A percentile compares a stretch with the other conserved stretches of the same genome.
phyloP scores from a whole-genome alignment of 2,888 invertebrate genomes.

The Sinopyrophorus schimmeli region DNA sequence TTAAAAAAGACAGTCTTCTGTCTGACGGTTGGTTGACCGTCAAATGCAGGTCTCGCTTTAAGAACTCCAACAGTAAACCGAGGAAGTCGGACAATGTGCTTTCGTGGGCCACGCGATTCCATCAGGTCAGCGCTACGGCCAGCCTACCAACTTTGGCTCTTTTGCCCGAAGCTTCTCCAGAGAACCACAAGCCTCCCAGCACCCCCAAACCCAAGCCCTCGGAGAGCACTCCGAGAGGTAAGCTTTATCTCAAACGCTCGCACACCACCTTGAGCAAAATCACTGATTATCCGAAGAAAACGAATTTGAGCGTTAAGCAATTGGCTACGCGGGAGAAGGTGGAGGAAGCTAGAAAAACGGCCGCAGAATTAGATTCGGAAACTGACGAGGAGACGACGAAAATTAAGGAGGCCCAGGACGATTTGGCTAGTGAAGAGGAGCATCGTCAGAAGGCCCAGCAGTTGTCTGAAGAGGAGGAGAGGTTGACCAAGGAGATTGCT shows the following conservation, averaged over 20 bases:
- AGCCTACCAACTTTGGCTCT: constrained; percentile 74
- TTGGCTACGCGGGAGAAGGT: constrained; percentile 55
- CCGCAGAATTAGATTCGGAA: constrained; percentile 65
- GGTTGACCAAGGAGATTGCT: constrained; percentile 73
- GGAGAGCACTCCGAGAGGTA: constrained; percentile 19
- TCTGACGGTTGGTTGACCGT: constrained; percentile 89
- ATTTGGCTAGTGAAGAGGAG: constrained; percentile 62
- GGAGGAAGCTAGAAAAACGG: constrained; percentile 61
- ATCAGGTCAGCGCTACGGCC: constrained; percentile 81
- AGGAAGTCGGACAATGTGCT: constrained; percentile 55
- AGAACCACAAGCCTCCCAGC: neutral
- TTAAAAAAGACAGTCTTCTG: constrained; percentile 47
- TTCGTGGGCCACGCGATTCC: constrained; percentile 73
- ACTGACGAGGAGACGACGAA: constrained; percentile 62
- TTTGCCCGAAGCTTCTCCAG: constrained; percentile 46
- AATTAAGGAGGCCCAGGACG: constrained; percentile 62
- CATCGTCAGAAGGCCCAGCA: constrained; percentile 69
- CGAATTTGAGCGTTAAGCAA: constrained; percentile 35
- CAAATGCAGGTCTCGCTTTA: constrained; percentile 69
- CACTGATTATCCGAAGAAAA: constrained; percentile 28
- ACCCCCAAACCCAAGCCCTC: neutral
- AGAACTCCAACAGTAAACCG: constrained; percentile 55
- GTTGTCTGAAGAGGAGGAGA: constrained; percentile 75
- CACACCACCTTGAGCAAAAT: constrained; percentile 51
- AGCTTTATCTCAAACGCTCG: constrained; percentile 44